phyloP scores from a whole-genome alignment of 2,113 vertebrate species.

The Onychostruthus taczanowskii region DNA sequence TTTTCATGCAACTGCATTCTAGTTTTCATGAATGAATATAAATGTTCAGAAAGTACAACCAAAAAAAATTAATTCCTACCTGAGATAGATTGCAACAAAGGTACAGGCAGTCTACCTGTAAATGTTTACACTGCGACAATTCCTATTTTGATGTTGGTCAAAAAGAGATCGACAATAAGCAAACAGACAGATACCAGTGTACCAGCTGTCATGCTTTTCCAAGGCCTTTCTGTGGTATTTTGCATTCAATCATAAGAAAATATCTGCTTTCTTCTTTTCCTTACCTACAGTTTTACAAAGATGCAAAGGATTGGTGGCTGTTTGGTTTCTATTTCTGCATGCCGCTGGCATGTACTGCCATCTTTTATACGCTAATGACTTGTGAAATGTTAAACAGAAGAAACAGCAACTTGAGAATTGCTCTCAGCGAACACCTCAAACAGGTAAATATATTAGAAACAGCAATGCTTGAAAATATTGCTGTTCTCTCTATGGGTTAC shows the following conservation, averaged over 20 bases:
- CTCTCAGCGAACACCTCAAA: slow-evolving; percentile 95
- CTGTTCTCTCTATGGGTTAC: not conserved
- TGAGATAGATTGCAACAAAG: not conserved
- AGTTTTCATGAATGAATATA: not conserved
- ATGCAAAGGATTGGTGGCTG: slow-evolving; percentile 95
- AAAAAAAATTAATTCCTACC: not conserved
- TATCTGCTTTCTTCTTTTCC: not conserved
- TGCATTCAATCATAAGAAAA: not conserved
- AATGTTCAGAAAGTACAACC: not conserved
- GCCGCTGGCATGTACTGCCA: slow-evolving; percentile 86
- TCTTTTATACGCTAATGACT: slow-evolving; percentile 97
- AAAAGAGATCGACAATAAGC: not conserved
- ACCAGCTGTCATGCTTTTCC: not conserved
- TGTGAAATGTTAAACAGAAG: slow-evolving; percentile 94
- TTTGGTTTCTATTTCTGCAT: slow-evolving; percentile 97
- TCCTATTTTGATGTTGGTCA: not conserved
- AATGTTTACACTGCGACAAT: not conserved
- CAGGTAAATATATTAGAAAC: slow-evolving; percentile 78
- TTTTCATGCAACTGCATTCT: not conserved
- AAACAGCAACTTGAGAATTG: slow-evolving; percentile 92
- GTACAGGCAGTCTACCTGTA: not conserved
- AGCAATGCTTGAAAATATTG: not conserved
- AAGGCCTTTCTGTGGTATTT: not conserved
- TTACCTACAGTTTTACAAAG: slow-evolving; percentile 80
- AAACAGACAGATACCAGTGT: not conserved